phyloP scores from a whole-genome alignment of 2,113 vertebrate genomes.

The Bubalus kerabau region DNA sequence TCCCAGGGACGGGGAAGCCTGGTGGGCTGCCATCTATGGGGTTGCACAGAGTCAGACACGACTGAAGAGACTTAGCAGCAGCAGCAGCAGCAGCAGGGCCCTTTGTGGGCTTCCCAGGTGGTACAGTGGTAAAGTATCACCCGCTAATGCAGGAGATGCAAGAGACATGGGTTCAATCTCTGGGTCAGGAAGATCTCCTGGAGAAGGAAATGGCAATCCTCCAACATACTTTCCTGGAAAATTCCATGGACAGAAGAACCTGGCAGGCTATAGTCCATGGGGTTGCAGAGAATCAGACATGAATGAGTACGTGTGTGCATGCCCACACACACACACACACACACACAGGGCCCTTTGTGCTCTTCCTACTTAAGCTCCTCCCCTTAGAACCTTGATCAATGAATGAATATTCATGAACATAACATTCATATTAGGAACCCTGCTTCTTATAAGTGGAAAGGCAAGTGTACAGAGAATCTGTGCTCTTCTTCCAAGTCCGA shows the following conservation, averaged over 20 bases:
- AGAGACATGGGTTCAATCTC: neutral
- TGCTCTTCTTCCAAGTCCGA: neutral
- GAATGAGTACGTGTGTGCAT: neutral
- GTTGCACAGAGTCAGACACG: too few relatives aligned
- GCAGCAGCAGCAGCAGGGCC: too few relatives aligned
- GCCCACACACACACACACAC: too few relatives aligned
- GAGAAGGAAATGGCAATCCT: neutral
- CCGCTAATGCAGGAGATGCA: fast-evolving
- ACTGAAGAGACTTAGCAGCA: too few relatives aligned
- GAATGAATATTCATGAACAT: neutral
- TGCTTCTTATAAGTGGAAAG: neutral
- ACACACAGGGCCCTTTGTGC: neutral
- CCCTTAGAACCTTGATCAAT: neutral
- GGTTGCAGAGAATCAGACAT: neutral
- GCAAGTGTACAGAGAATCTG: neutral
- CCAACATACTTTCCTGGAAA: neutral
- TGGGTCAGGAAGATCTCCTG: neutral
- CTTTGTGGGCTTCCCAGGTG: neutral
- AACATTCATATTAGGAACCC: neutral
- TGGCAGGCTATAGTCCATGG: neutral
- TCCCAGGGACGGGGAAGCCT: too few relatives aligned
- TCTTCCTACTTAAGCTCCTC: neutral
- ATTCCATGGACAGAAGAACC: neutral
- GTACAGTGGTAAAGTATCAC: neutral
- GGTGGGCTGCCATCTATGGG: too few relatives aligned